A percentile compares a stretch with the other conserved stretches of the same genome.
Conservation (phyloP, 37 sponge, comb jelly and placozoan species). For the Ephydatia muelleri region DNA sequence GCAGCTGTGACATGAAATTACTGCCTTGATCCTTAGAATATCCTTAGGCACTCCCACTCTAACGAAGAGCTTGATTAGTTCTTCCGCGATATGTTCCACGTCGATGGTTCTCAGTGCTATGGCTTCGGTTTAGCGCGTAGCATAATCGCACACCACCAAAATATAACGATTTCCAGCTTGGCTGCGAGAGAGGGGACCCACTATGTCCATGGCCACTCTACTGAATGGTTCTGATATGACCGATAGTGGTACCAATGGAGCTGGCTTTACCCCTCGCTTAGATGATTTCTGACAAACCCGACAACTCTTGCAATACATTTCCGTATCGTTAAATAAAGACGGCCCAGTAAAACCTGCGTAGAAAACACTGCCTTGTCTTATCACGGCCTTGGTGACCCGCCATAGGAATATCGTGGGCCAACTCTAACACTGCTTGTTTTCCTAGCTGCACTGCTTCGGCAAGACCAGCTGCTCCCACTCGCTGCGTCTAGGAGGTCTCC, state of each 20-base stretch:
- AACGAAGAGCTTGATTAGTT: too few relatives aligned
- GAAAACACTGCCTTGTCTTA: constrained; percentile 1
- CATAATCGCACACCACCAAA: constrained; percentile 20
- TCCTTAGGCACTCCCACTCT: too few relatives aligned
- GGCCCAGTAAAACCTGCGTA: constrained; percentile 19
- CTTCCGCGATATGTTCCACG: too few relatives aligned
- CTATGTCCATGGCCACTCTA: constrained; percentile 29
- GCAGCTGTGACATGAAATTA: constrained; percentile 24
- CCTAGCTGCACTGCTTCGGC: neutral
- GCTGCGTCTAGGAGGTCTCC: neutral
- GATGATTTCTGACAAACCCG: constrained; percentile 19
- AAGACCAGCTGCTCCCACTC: constrained; percentile 23
- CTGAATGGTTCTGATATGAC: constrained; percentile 20
- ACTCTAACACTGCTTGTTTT: neutral
- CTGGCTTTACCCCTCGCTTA: neutral
- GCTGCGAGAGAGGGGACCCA: constrained; percentile 21
- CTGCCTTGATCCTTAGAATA: constrained; percentile 41
- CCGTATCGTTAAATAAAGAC: neutral
- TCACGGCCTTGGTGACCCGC: neutral
- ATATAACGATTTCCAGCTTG: constrained; percentile 16
- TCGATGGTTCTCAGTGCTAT: too few relatives aligned
- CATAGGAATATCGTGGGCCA: neutral
- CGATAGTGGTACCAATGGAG: constrained; percentile 5
- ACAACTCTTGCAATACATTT: constrained; percentile 14
- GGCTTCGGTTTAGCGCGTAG: too few relatives aligned